Evolutionary conservation across 2,888 invertebrate species (phyloP), one percentile per base, ranked within the genome.

Genomic region (Idaea dimidiata): DNA sequence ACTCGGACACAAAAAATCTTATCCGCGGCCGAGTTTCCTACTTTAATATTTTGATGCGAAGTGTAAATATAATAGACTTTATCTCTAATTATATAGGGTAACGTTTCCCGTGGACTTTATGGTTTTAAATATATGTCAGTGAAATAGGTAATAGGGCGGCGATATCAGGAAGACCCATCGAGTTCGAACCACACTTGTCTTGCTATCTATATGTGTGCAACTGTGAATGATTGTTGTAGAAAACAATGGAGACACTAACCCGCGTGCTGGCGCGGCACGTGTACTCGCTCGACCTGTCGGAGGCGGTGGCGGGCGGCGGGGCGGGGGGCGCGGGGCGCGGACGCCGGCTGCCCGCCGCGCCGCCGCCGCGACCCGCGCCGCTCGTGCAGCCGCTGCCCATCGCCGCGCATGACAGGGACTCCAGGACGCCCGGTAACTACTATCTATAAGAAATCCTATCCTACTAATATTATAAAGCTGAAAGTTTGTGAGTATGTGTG

Each of bases 231-330:
- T 82, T 0, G n/a, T n/a, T n/a, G n/a, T 73, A 97, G 95, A 98
- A 98, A 95, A 98, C 98, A n/a, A 95, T 99, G 95, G 99, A 99
- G 82, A 99, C 98, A 0, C 86, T 99, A 71, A 99, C 99, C 0
- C 94, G 99, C 67, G 99, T 99, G 54, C 93, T 99, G 64, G 98
- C 99, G 0, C 95, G 98, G 17, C 98, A 99, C 84, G 98, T 99
- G 18, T 99, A 99, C 83, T 96, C 97, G 72, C 93, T 99, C 70
- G 99, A 99, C 91, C 91, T 99, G 70, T 96, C 96, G 59, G 98
- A 98, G 88, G 88, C 97, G 60, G 97, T 96, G 2, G 82, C 97
- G 67, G 58, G 96, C 95, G 57, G 97, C 97, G 77, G 96, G 57
- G 62, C 63, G 18, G 56, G 69, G 58, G 75, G 65, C 2, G 76